Evolutionary conservation across 2,888 invertebrate species (phyloP), one percentile per base, ranked within the genome.

Genomic region (Bembecia ichneumoniformis): DNA sequence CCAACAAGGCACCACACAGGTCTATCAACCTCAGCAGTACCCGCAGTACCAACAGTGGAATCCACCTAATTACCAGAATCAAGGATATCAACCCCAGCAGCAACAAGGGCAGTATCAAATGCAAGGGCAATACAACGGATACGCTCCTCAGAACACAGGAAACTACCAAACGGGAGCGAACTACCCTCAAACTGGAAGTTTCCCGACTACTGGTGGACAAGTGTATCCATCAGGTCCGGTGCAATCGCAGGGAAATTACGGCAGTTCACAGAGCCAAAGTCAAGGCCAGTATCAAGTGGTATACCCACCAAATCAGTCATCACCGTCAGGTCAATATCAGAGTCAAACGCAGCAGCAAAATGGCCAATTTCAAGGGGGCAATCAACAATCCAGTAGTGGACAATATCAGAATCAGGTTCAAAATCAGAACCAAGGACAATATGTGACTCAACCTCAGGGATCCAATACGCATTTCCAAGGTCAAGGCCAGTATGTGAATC

Each of bases 1-100:
- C 50, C 13, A 51, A 50, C 44, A 44, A 44, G 44, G 44, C 11
- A 15, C 15, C 17, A 20, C 20, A 11, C 55, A 55, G 44, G 46
- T 53, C 16, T 52, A 55, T 46, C 54, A 58, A n/a, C 58, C 57
- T 34, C 69, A 70, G 47, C 69, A 68, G 45, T 68, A 67, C 43
- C 69, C 66, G 2, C 71, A 62, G 49, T 43, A 50, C 16, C 50
- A 53, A 15, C 47, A 50, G 20, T 63, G 70, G 55, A 66, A 69
- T 43, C 62, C 57, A 44, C 52, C 57, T 3, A 60, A 55, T 47
- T 71, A 69, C 49, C 69, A 68, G 34, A 60, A 63, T 40, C 60
- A 65, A 28, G 63, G 63, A 0, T 59, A 60, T 49, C 62, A 64
- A 45, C 55, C 59, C 1, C 62, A 63, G 50, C 62, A 66, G 51